phyloP scores from a whole-genome alignment of 1,140 invertebrate genomes.

The Dendroctonus ponderosae region DNA sequence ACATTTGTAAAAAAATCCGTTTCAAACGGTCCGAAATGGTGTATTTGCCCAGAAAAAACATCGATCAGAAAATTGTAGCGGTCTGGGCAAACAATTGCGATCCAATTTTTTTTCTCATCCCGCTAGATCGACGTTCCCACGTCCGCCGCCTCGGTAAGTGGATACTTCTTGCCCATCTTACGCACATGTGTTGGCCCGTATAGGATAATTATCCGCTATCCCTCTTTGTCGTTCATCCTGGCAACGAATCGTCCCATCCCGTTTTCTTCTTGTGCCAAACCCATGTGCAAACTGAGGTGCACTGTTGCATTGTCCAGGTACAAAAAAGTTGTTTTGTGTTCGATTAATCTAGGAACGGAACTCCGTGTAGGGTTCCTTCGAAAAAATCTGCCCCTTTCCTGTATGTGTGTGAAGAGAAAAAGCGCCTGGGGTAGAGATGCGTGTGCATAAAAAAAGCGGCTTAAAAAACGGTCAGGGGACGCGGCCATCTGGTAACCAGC shows the following conservation, averaged over 20 bases:
- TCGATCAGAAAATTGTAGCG: background rate
- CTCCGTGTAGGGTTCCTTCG: constrained; percentile 47
- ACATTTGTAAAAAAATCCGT: too few species aligned
- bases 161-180: constrained; percentile 31
- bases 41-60: too few species aligned
- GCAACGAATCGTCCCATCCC: background rate
- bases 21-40: too few species aligned
- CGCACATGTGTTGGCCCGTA: constrained; percentile 27
- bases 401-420: constrained; percentile 37
- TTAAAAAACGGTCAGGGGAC: constrained; percentile 50
- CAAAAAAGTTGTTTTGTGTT: constrained; percentile 44
- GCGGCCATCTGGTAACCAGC: constrained; percentile 47
- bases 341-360: constrained; percentile 49
- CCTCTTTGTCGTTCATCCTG: constrained; percentile 2
- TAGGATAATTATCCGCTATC: constrained; percentile 20
- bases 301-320: constrained; percentile 46
- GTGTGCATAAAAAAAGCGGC: constrained; percentile 47
- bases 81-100: constrained; percentile 24
- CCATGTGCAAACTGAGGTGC: constrained; percentile 45
- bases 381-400: constrained; percentile 50
- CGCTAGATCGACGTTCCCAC: constrained; percentile 23
- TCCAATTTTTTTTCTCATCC: constrained; percentile 22
- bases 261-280: constrained; percentile 15
- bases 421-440: constrained; percentile 42
- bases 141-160: constrained; percentile 19